A percentile compares a stretch with the other conserved stretches of the same genome.
Conservation (phyloP, 1,140 invertebrate genomes). For the Hypothenemus hampei region DNA sequence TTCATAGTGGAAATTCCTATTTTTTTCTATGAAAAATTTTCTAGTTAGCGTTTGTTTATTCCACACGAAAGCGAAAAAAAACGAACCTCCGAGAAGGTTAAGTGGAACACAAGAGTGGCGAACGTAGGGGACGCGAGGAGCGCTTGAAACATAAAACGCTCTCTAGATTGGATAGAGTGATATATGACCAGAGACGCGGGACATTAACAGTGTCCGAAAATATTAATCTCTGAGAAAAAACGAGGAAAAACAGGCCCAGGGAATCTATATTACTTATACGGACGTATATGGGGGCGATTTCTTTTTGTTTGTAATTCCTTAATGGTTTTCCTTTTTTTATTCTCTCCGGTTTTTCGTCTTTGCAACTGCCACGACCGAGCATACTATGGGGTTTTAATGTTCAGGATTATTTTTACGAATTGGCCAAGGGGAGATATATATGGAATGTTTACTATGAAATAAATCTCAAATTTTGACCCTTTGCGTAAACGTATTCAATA, state of each 20-base stretch:
- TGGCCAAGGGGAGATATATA: too few relatives aligned
- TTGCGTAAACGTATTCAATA: too few relatives aligned
- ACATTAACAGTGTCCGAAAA: conserved; percentile 48
- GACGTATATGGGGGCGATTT: conserved; percentile 21
- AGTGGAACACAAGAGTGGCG: conserved; percentile 8
- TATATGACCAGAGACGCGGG: conserved; percentile 46
- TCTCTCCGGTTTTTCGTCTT: not conserved
- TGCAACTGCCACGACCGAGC: too few relatives aligned
- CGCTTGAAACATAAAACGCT: conserved; percentile 45
- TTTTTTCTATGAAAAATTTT: too few relatives aligned
- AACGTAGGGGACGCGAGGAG: not conserved
- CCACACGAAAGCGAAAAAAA: conserved; percentile 9
- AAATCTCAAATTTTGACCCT: too few relatives aligned
- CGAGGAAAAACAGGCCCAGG: conserved; percentile 28
- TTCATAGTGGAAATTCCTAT: too few relatives aligned
- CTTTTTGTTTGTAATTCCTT: conserved; percentile 25
- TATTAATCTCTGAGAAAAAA: conserved; percentile 45
- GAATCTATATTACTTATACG: conserved; percentile 23
- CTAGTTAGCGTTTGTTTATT: too few relatives aligned
- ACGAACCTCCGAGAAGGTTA: conserved; percentile 8
- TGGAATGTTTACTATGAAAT: too few relatives aligned
- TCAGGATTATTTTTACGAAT: too few relatives aligned
- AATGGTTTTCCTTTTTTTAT: conserved; percentile 18
- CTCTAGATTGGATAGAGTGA: conserved; percentile 48
- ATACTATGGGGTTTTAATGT: too few relatives aligned